Evolutionary conservation across 2,797 vertebrate species (phyloP), one percentile per base, ranked within the genome.

Genomic region (Mormyrops boulengeri): DNA sequence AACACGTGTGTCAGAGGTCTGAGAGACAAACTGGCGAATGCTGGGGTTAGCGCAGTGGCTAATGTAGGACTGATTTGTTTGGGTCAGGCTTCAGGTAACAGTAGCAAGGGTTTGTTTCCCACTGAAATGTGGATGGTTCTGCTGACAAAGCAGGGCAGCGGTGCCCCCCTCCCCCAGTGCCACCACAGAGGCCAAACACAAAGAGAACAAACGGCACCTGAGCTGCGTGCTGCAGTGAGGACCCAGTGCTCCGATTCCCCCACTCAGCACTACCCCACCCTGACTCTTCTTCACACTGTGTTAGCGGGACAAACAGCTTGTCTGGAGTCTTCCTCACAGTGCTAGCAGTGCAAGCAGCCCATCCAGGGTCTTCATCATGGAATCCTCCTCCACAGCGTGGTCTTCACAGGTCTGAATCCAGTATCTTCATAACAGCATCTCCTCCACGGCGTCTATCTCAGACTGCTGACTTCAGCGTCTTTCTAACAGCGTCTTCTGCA

Each of bases 121-220:
- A 82, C 41, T 47, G 77, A 47, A 82, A 82, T 82, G 77, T 82
- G 77, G 77, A 22, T 47, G 12, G 49, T 52, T 86, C 49, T 86
- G 85, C 85, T 86, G 85, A 86, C 85, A 55, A 17, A 34, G 85
- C 85, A 52, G 85, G 52, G 85, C 26, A 34, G 38, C 50, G 1
- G 11, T 52, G 85, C 26, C 47, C 85, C 84, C 84, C 84, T 14
- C 85, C 85, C 85, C 85, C 85, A 1, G 52, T 53, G 77, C 22
- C n/a, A 85, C 41, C 88, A 66, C 88, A 7, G 57, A 49, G 82
- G 82, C 89, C 89, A 89, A 89, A 86, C 57, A 17, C 57, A 69
- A 50, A 62, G 41, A 47, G 82, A 89, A 85, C 38, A 30, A 85
- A 82, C 17, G 9, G 53, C 52, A 47, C 22, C 38, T 62, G 73